These are phyloP conservation scores for Apamea monoglypha DNA, from an alignment of 2,888 invertebrate species.

Conservation along the genomic window DNA sequence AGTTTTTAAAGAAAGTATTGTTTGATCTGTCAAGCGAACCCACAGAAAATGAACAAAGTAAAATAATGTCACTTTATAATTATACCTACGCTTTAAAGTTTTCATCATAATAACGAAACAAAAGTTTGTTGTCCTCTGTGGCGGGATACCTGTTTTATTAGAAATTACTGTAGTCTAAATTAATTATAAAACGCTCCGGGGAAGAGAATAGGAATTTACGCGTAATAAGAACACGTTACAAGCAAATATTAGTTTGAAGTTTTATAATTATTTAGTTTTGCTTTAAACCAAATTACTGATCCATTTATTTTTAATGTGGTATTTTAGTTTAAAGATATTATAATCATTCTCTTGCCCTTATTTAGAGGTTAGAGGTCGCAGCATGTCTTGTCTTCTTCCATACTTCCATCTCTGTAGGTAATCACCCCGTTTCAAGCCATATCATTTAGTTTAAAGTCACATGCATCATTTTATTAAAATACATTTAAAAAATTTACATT, in stretches of 20 bases:
- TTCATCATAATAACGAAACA: background rate
- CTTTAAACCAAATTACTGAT: background rate
- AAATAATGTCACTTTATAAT: conserved; percentile 3
- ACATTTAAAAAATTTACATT: too few species aligned
- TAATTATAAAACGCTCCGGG: conserved; percentile 23
- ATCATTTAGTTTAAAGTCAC: background rate
- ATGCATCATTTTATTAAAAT: background rate
- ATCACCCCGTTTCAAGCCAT: too few species aligned
- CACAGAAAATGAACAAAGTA: background rate
- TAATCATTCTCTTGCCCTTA: background rate
- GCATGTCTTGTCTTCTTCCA: too few species aligned
- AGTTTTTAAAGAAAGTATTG: background rate
- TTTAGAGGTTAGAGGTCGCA: too few species aligned
- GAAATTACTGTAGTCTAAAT: conserved; percentile 28
- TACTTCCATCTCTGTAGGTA: too few species aligned
- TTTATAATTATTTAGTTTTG: background rate
- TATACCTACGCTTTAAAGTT: conserved; percentile 22
- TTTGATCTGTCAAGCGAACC: background rate
- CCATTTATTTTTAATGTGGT: background rate
- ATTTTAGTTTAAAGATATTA: background rate
- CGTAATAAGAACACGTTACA: background rate
- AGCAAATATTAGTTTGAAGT: background rate
- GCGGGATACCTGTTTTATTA: conserved; percentile 16
- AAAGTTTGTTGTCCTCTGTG: conserved; percentile 38
- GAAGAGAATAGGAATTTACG: background rate